phyloP scores from a whole-genome alignment of 2,888 invertebrate genomes.

The Koerneria pararmatus region DNA sequence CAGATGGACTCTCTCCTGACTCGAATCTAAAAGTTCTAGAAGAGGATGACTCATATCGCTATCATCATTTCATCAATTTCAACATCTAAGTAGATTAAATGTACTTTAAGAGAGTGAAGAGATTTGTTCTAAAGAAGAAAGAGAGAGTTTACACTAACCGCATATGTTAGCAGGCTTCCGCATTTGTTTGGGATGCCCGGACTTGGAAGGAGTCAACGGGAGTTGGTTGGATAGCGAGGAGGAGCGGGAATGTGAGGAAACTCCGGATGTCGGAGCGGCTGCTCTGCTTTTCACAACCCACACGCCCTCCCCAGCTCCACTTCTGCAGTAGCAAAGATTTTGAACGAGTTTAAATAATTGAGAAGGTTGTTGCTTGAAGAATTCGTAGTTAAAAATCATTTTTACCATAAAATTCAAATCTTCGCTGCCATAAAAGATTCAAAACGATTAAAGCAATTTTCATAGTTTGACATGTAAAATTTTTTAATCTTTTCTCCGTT shows the following conservation, averaged over 20 bases:
- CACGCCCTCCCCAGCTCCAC: conserved; percentile 52
- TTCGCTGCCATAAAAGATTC: too few relatives aligned
- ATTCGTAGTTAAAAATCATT: too few relatives aligned
- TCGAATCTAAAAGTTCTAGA: not conserved
- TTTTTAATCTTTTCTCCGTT: too few relatives aligned
- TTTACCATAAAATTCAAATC: too few relatives aligned
- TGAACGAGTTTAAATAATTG: too few relatives aligned
- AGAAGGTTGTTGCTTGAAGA: too few relatives aligned
- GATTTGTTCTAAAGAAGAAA: not conserved
- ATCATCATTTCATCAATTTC: too few relatives aligned
- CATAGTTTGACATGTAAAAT: too few relatives aligned
- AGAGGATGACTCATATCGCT: too few relatives aligned
- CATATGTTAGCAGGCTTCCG: conserved; percentile 42
- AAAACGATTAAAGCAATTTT: too few relatives aligned
- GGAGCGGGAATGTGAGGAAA: conserved; percentile 23
- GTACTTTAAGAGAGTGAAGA: not conserved
- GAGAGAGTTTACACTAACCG: conserved; percentile 31
- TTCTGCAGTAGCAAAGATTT: conserved; percentile 43
- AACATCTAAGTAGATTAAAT: too few relatives aligned
- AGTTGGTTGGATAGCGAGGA: conserved; percentile 21
- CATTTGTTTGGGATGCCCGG: conserved; percentile 31
- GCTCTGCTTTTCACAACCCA: conserved; percentile 58
- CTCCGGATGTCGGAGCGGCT: conserved; percentile 19
- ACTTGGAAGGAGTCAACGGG: conserved; percentile 32
- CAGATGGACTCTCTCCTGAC: not conserved